A percentile compares a stretch with the other conserved stretches of the same genome.
Conservation (phyloP, 2,797 vertebrate species). For the Callimico goeldii region DNA sequence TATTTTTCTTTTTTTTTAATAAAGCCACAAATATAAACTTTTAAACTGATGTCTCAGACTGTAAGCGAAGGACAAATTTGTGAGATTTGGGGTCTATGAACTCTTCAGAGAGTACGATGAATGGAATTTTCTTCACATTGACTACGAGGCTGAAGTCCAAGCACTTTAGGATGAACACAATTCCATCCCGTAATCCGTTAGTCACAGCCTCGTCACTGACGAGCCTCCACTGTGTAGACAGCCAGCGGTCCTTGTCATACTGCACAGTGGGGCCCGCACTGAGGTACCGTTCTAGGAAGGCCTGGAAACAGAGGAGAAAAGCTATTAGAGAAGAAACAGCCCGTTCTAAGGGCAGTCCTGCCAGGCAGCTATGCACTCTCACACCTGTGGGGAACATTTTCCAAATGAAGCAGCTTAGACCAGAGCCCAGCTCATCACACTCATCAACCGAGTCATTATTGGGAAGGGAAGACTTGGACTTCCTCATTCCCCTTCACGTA, state of each 20-base stretch:
- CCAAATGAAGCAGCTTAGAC: background rate
- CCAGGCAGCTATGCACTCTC: background rate
- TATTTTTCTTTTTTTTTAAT: slow-evolving; percentile 21
- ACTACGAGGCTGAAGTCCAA: slow-evolving; percentile 96
- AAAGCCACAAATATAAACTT: slow-evolving; percentile 78
- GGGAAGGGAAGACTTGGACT: too few species aligned
- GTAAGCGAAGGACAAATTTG: slow-evolving; percentile 95
- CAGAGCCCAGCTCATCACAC: background rate
- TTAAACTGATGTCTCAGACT: slow-evolving; percentile 96
- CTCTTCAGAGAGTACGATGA: slow-evolving; percentile 94
- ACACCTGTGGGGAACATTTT: fast-evolving
- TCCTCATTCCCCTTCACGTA: background rate
- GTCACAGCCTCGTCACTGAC: slow-evolving; percentile 96
- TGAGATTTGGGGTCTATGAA: slow-evolving; percentile 97
- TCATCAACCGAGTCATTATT: fast-evolving
- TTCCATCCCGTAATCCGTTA: slow-evolving; percentile 89
- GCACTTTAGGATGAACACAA: slow-evolving; percentile 93
- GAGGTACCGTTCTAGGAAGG: slow-evolving; percentile 97
- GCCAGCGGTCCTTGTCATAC: slow-evolving; percentile 94
- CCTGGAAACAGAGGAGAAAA: slow-evolving; percentile 84
- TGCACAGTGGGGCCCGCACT: slow-evolving; percentile 93
- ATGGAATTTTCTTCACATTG: slow-evolving; percentile 93
- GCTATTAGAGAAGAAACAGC: background rate
- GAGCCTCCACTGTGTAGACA: slow-evolving; percentile 95
- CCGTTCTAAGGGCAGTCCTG: background rate